phyloP scores from a whole-genome alignment of 1,140 invertebrate genomes.

The Philotrypesis tridentata region DNA sequence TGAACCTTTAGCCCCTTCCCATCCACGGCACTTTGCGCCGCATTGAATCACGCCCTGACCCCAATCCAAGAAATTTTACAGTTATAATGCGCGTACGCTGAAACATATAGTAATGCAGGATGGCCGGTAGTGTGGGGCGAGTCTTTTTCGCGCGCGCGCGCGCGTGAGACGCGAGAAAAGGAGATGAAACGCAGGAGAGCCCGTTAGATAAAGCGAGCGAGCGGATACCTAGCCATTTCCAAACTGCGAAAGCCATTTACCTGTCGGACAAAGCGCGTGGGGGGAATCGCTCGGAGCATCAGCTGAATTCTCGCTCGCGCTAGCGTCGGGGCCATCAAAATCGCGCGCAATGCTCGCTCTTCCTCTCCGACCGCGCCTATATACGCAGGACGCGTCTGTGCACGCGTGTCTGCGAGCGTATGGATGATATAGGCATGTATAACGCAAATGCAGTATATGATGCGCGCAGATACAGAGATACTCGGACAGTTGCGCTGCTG shows the following conservation, averaged over 20 bases:
- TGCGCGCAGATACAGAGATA: neutral
- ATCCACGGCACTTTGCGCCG: neutral
- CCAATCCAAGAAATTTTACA: neutral
- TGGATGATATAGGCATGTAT: too few relatives aligned
- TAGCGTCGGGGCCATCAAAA: neutral
- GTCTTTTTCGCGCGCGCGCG: too few relatives aligned
- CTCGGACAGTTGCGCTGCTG: neutral
- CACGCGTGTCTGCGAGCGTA: too few relatives aligned
- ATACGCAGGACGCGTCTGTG: too few relatives aligned
- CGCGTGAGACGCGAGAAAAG: too few relatives aligned
- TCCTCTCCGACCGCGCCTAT: too few relatives aligned
- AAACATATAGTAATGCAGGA: neutral
- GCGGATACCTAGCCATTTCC: neutral
- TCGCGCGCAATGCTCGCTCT: neutral
- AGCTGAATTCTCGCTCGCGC: neutral
- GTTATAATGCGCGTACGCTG: neutral
- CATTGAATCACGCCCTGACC: neutral
- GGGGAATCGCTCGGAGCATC: neutral
- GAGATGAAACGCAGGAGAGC: too few relatives aligned
- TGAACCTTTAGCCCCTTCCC: neutral
- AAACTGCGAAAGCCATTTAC: constrained; percentile 1
- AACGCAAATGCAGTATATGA: neutral
- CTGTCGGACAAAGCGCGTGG: neutral
- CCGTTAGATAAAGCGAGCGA: neutral
- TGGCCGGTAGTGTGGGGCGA: too few relatives aligned